Conservation (phyloP, 2,113 vertebrate species). For the Sorex araneus region DNA sequence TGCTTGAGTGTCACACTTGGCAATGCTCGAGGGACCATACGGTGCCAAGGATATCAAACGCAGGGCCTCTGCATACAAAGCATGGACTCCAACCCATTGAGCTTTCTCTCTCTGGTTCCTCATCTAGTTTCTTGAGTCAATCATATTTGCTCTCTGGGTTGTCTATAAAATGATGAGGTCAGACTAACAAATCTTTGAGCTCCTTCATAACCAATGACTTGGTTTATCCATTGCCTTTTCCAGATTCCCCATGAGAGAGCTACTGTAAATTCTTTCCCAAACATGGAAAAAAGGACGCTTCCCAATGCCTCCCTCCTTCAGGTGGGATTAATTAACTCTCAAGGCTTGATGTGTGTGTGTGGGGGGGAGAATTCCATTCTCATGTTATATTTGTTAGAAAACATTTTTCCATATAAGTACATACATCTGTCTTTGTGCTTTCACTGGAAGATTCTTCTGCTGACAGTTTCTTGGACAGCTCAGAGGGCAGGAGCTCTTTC, state of each 20-base stretch:
- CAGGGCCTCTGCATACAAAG: not conserved
- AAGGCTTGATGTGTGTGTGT: slow-evolving; percentile 48
- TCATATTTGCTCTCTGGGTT: not conserved
- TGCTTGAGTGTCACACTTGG: not conserved
- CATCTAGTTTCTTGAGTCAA: not conserved
- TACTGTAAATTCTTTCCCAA: slow-evolving; percentile 72
- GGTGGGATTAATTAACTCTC: slow-evolving; percentile 77
- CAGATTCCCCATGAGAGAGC: slow-evolving; percentile 41
- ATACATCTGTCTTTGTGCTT: slow-evolving; percentile 70
- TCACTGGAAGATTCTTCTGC: slow-evolving; percentile 36
- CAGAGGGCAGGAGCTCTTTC: not conserved
- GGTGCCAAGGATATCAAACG: not conserved
- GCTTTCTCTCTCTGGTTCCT: not conserved
- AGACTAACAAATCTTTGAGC: slow-evolving; percentile 20
- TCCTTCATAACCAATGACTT: slow-evolving; percentile 29
- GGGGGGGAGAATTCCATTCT: slow-evolving; percentile 68
- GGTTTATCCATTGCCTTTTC: not conserved
- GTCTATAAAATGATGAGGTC: slow-evolving; percentile 7
- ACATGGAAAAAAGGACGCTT: slow-evolving; percentile 45
- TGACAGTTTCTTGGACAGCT: slow-evolving; percentile 73
- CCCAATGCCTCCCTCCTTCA: slow-evolving; percentile 27
- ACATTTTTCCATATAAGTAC: slow-evolving; percentile 78
- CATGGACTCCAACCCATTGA: too few relatives aligned
- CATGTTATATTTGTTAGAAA: slow-evolving; percentile 78
- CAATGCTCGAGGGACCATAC: not conserved